These are phyloP conservation scores for Calyptommatus sinebrachiatus DNA, from an alignment of 2,113 vertebrate genomes.

Conservation along the genomic window DNA sequence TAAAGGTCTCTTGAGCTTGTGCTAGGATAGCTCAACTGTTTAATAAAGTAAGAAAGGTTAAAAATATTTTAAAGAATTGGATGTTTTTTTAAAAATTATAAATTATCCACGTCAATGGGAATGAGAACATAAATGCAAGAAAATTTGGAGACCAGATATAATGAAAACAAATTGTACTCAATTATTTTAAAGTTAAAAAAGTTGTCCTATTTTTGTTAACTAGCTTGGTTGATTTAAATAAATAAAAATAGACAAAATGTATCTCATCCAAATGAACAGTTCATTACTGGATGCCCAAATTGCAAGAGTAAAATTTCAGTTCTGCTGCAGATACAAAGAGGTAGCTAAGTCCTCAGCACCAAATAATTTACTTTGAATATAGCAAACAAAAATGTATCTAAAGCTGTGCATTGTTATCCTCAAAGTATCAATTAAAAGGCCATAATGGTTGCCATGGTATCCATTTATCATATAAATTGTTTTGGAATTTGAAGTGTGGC, in stretches of 20 bases:
- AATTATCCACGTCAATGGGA: background rate
- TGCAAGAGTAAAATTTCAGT: no score
- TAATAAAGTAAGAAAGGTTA: background rate
- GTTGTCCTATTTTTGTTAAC: no score
- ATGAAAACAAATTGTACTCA: background rate
- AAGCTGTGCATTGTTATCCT: background rate
- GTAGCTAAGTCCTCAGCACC: background rate
- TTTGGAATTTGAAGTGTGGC: background rate
- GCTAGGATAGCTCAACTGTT: background rate
- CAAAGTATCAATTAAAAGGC: background rate
- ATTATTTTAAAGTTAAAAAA: no score
- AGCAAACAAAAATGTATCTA: background rate
- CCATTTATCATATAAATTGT: background rate
- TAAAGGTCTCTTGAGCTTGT: slow-evolving; percentile 14
- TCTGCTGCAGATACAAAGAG: no score
- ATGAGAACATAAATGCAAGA: background rate
- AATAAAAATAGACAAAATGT: no score
- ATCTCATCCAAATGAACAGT: no score
- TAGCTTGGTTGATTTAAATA: no score
- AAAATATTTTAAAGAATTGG: background rate
- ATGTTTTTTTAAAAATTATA: background rate
- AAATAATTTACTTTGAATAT: slow-evolving; percentile 7
- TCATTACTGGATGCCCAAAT: no score
- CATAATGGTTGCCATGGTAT: background rate
- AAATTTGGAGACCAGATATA: background rate